phyloP scores from a whole-genome alignment of 2,797 vertebrate species.

The Crenichthys baileyi region DNA sequence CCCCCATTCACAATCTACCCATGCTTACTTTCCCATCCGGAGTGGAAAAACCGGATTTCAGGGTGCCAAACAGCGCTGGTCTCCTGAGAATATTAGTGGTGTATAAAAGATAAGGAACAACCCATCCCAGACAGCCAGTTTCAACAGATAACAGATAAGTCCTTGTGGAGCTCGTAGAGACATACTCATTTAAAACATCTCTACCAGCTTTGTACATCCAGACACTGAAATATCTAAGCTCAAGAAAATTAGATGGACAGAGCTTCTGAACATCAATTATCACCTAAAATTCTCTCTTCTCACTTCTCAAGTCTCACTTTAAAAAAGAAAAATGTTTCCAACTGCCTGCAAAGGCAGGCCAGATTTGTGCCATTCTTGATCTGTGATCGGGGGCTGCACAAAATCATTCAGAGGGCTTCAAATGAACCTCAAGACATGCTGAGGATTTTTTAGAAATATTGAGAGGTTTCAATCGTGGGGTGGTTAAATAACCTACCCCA shows the following conservation, averaged over 20 bases:
- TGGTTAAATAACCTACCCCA: neutral
- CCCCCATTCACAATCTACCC: constrained; percentile 69
- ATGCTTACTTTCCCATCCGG: constrained; percentile 67
- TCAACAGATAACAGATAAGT: constrained; percentile 57
- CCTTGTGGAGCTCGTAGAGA: too few species aligned
- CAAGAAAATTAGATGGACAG: neutral
- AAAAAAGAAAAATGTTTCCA: too few species aligned
- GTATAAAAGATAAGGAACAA: constrained; percentile 71
- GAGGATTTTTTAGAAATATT: neutral
- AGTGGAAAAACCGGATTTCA: constrained; percentile 62
- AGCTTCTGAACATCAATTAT: neutral
- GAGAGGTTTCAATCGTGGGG: neutral
- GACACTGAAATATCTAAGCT: neutral
- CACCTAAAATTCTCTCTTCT: too few species aligned
- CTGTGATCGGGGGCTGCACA: too few species aligned
- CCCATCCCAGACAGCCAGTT: constrained; percentile 65
- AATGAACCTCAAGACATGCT: too few species aligned
- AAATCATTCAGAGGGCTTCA: too few species aligned
- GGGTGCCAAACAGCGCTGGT: constrained; percentile 64
- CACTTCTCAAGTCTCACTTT: too few species aligned
- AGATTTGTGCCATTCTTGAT: too few species aligned
- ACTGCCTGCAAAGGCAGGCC: too few species aligned
- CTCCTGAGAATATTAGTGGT: constrained; percentile 68
- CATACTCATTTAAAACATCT: neutral
- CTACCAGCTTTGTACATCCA: neutral